Base-by-base conservation (phyloP, 2,113 vertebrate genomes). In the Heterotilapia buettikoferi region DNA sequence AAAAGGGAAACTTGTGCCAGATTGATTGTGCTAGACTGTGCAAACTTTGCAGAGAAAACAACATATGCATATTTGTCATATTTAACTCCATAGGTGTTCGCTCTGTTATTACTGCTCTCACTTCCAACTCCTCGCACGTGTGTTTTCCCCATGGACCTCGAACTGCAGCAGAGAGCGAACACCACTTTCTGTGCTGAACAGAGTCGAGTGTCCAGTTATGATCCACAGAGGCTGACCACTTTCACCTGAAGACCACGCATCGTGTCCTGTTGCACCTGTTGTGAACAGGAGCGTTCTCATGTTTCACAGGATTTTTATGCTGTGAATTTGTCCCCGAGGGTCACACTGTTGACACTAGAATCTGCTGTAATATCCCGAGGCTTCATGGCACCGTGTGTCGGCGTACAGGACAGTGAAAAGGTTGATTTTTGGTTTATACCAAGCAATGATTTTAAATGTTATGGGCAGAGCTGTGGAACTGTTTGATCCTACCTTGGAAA, bases 351-450 rank as follows among this genome's bases (percentile, higher is more conserved):
- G 3, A 52, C 26, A n/a, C 7, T 78, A 24, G 43, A 50, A 78
- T 52, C 45, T 52, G 0, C 43, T 50, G 71, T 76, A 50, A 76
- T 7, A 50, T 31, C 10, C 26, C 1, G 4, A 78, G 73, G 26
- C 24, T 31, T 78, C 73, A 0, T 13, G 73, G 6, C 26, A 0
- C 16, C 2, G 3, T 5, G 16, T 43, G 36, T 38, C 2, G 0
- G 33, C 6, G n/a, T 38, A 0, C 7, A 71, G 0, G 36, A 71
- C 36, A 24, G n/a, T 0, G 66, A 43, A 71, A 71, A 43, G 36
- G 36, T 10, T 18, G 71, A 5, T 50, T 19, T 31, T 19, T 31
- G 45, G 16, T 50, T 52, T 52, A n/a, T 45, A 31, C 73, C 26
- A n/a, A 52, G 26, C 18, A 7, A 8, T 52, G 45, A 78, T 52